A percentile compares a stretch with the other conserved stretches of the same genome.
These are phyloP conservation scores for Ethmia dodecea DNA, from an alignment of 2,888 invertebrate genomes.

Conservation along the genomic window DNA sequence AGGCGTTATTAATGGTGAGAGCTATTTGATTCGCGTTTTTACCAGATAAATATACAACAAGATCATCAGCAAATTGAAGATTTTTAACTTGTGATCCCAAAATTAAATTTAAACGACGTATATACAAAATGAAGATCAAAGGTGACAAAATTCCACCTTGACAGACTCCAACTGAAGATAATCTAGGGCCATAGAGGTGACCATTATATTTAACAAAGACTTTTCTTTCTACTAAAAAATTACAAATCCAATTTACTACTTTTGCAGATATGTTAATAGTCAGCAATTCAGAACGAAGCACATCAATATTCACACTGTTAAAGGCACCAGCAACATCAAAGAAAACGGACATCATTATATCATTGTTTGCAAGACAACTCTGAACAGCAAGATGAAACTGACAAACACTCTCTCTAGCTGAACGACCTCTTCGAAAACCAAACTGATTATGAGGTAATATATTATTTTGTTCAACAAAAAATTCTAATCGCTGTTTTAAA, in stretches of 20 bases:
- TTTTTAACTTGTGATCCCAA: conserved; percentile 1
- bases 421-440: conserved; percentile 11
- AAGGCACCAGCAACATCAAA: conserved; percentile 12
- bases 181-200: not conserved
- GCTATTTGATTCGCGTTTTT: not conserved
- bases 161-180: conserved; percentile 2
- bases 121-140: conserved; percentile 3
- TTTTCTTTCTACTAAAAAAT: not conserved
- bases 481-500: conserved; percentile 12
- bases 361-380: not conserved
- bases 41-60: not conserved
- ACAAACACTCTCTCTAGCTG: conserved; percentile 9
- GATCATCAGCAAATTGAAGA: conserved; percentile 5
- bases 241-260: not conserved
- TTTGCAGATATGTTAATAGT: not conserved
- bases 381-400: conserved; percentile 2
- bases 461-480: conserved; percentile 11
- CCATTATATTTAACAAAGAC: conserved; percentile 6
- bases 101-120: conserved; percentile 1
- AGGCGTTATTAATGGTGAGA: not conserved
- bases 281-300: conserved; percentile 1
- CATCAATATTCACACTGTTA: conserved; percentile 9
- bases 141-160: conserved; percentile 9
- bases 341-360: conserved; percentile 7
- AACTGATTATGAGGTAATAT: conserved; percentile 16